Conservation (phyloP, 2,888 invertebrate genomes). For the Brachynemurus nebulosus region DNA sequence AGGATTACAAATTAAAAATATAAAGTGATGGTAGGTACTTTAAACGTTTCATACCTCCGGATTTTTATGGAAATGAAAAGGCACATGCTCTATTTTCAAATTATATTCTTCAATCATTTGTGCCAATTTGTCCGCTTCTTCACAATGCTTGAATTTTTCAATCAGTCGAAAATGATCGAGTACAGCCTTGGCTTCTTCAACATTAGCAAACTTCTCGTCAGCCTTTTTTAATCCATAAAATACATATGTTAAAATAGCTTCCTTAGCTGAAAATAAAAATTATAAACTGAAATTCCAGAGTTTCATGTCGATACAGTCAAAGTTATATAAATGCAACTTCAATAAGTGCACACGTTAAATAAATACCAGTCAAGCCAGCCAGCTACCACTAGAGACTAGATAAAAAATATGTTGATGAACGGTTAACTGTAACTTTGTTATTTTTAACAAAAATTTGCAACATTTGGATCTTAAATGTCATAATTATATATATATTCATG, state of each 20-base stretch:
- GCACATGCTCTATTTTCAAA: slow-evolving; percentile 44
- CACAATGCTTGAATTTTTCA: slow-evolving; percentile 26
- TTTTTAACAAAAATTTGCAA: too few species aligned
- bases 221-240: slow-evolving; percentile 33
- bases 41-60: slow-evolving; percentile 45
- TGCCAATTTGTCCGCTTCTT: slow-evolving; percentile 8
- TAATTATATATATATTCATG: too few species aligned
- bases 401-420: too few species aligned
- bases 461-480: too few species aligned
- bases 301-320: too few species aligned
- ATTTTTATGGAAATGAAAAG: slow-evolving; percentile 47
- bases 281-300: too few species aligned
- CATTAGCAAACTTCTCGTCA: slow-evolving; percentile 29
- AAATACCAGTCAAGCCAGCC: too few species aligned
- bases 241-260: slow-evolving; percentile 17
- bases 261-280: slow-evolving; percentile 19
- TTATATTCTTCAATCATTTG: slow-evolving; percentile 1
- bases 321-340: too few species aligned
- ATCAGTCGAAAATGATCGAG: slow-evolving; percentile 23
- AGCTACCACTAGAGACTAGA: too few species aligned
- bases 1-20: not conserved
- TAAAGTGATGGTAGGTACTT: not conserved
- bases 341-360: too few species aligned
- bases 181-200: slow-evolving; percentile 27
- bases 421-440: too few species aligned